A percentile compares a stretch with the other conserved stretches of the same genome.
phyloP scores from a whole-genome alignment of 2,888 invertebrate genomes.

The Drosophila neonasuta region DNA sequence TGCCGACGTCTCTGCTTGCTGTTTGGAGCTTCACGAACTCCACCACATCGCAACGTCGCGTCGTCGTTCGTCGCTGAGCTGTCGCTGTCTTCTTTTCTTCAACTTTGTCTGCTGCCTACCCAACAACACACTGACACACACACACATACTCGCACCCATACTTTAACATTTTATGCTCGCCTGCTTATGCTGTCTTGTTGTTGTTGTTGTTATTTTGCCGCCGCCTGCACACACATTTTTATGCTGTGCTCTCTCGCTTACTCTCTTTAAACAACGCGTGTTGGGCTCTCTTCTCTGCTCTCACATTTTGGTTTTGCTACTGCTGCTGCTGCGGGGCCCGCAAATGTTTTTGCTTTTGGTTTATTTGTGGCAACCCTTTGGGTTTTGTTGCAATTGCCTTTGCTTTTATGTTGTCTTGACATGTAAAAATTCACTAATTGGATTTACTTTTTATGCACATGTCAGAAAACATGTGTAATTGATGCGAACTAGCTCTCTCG shows the following conservation, averaged over 20 bases:
- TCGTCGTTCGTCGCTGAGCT: constrained; percentile 38
- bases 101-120: constrained; percentile 69
- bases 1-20: constrained; percentile 28
- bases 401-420: constrained; percentile 54
- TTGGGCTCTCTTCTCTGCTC: constrained; percentile 15
- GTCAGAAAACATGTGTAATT: constrained; percentile 52
- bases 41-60: constrained; percentile 32
- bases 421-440: constrained; percentile 64
- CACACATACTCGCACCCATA: constrained; percentile 18
- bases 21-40: constrained; percentile 55
- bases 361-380: constrained; percentile 64
- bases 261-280: constrained; percentile 9
- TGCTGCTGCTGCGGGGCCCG: constrained; percentile 39
- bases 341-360: constrained; percentile 67
- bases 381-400: constrained; percentile 63
- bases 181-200: constrained; percentile 26
- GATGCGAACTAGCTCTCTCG: constrained; percentile 26
- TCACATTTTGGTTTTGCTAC: constrained; percentile 38
- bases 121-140: constrained; percentile 24
- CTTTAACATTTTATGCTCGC: constrained; percentile 53
- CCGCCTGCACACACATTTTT: constrained; percentile 66
- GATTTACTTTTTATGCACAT: constrained; percentile 50
- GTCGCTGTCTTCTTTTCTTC: constrained; percentile 62
- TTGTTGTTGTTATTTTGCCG: constrained; percentile 44
- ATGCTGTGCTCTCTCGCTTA: constrained; percentile 33